These are phyloP conservation scores for Gymnoscelis rufifasciata DNA, from an alignment of 2,888 invertebrate species.

Conservation along the genomic window DNA sequence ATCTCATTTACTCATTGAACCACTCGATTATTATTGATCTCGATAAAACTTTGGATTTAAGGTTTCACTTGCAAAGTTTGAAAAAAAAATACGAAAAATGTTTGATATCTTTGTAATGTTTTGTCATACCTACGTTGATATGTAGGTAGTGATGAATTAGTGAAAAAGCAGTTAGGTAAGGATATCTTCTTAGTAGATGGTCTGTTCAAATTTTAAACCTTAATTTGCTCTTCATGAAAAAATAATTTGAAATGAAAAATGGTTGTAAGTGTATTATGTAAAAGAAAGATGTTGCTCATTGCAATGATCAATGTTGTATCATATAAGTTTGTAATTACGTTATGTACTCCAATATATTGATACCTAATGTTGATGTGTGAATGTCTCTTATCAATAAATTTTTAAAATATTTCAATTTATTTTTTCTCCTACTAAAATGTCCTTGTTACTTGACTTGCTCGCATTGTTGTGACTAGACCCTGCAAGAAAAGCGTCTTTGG, in stretches of 20 bases:
- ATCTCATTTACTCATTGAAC: too few species aligned
- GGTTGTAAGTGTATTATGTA: constrained; percentile 28
- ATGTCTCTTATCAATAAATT: constrained; percentile 79
- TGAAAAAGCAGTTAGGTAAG: constrained; percentile 9
- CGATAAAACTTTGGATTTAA: constrained; percentile 6
- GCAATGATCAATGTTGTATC: constrained; percentile 54
- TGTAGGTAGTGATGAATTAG: constrained; percentile 4
- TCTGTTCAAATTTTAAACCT: constrained; percentile 1
- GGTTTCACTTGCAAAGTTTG: background rate
- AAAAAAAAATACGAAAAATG: background rate
- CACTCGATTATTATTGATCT: constrained; percentile 11
- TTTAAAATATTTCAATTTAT: constrained; percentile 40
- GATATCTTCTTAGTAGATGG: constrained; percentile 1
- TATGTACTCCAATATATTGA: constrained; percentile 48
- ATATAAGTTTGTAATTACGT: constrained; percentile 55
- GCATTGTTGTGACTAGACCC: too few species aligned
- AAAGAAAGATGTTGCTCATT: constrained; percentile 41
- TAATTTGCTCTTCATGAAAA: background rate
- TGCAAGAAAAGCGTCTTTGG: too few species aligned
- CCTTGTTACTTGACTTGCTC: too few species aligned
- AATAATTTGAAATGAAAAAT: constrained; percentile 18
- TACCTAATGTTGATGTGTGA: constrained; percentile 76
- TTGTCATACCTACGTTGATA: background rate
- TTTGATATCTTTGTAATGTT: background rate
- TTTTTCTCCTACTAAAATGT: too few species aligned